Conservation (phyloP, 2,888 invertebrate species). For the Drosophila bunnanda region DNA sequence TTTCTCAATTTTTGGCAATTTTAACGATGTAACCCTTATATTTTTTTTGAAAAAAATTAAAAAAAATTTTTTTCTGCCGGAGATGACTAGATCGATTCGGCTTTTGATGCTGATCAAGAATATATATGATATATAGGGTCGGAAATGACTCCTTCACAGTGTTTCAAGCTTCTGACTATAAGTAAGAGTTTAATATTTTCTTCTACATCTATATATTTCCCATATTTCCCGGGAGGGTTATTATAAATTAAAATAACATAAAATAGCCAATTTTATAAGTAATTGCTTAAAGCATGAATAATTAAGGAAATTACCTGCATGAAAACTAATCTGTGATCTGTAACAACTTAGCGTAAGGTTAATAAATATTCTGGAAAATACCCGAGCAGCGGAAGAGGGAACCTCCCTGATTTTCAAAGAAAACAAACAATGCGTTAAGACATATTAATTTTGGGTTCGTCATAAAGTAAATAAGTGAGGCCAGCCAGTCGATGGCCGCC, state of each 20-base stretch:
- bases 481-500: conserved; percentile 11
- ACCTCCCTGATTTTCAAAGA: background rate
- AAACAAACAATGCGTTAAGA: conserved; percentile 41
- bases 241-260: background rate
- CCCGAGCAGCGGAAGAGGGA: conserved; percentile 14
- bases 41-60: too few relatives aligned
- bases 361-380: background rate
- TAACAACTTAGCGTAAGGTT: background rate
- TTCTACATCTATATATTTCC: background rate
- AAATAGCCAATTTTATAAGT: background rate
- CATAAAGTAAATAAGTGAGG: conserved; percentile 57
- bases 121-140: too few relatives aligned
- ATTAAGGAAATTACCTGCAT: background rate
- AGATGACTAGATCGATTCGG: too few relatives aligned
- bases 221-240: too few relatives aligned
- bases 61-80: too few relatives aligned
- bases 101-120: too few relatives aligned
- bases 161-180: too few relatives aligned
- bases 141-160: too few relatives aligned
- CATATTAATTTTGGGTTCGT: conserved; percentile 58
- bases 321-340: background rate
- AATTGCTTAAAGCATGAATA: background rate
- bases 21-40: too few relatives aligned
- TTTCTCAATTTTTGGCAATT: too few relatives aligned
- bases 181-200: too few relatives aligned